A percentile compares a stretch with the other conserved stretches of the same genome.
Conservation (phyloP, 1,140 invertebrate species). For the Carcinoscorpius rotundicauda region DNA sequence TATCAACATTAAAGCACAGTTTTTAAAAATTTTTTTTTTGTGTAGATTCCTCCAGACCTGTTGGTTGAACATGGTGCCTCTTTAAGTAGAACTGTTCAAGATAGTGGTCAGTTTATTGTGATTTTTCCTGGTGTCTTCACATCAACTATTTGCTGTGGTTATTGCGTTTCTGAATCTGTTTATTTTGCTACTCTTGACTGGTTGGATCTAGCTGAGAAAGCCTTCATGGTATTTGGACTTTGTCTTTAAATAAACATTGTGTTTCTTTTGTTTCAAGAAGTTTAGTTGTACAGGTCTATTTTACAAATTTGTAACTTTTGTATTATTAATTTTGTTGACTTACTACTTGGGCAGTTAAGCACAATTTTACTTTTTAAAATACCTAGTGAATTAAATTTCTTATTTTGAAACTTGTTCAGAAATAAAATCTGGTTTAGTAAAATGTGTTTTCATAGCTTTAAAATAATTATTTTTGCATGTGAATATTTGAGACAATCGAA, state of each 20-base stretch:
- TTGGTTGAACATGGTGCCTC: conserved; percentile 62
- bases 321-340: no score
- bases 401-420: no score
- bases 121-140: conserved; percentile 85
- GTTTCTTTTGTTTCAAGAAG: background rate
- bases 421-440: no score
- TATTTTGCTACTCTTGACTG: conserved; percentile 79
- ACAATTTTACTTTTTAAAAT: no score
- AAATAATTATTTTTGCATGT: no score
- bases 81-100: conserved; percentile 64
- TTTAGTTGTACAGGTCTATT: no score
- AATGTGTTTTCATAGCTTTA: no score
- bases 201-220: conserved; percentile 56
- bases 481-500: no score
- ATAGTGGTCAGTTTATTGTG: conserved; percentile 78
- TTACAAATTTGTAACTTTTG: no score
- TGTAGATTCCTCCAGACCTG: conserved; percentile 60
- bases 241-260: background rate
- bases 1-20: conserved; percentile 11
- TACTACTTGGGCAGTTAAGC: no score
- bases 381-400: no score
- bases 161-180: conserved; percentile 81
- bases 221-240: conserved; percentile 49
- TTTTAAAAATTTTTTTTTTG: conserved; percentile 10
- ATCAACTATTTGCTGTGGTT: conserved; percentile 77